These are phyloP conservation scores for Diadema setosum DNA, from an alignment of 35 echinoderm and acorn worm genomes.

Conservation along the genomic window DNA sequence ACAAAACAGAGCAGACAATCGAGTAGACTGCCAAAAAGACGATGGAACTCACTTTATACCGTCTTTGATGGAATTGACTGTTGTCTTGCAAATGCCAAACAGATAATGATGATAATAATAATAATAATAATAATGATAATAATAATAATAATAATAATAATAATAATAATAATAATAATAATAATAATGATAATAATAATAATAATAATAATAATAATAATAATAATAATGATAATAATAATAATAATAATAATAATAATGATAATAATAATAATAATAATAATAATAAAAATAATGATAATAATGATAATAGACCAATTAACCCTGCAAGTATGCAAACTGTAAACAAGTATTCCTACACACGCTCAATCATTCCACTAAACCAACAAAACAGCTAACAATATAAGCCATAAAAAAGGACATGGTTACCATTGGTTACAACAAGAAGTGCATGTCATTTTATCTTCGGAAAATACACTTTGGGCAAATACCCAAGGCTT, in stretches of 20 bases:
- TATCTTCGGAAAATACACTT: too few species aligned
- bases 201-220: background rate
- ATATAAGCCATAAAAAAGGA: too few species aligned
- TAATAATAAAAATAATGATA: background rate
- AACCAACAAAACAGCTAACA: too few species aligned
- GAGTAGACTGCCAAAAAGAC: background rate
- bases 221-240: background rate
- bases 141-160: background rate
- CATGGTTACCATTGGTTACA: too few species aligned
- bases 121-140: background rate
- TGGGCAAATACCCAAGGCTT: too few species aligned
- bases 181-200: background rate
- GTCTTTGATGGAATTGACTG: background rate
- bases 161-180: background rate
- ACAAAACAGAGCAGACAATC: too few species aligned
- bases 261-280: background rate
- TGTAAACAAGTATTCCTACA: too few species aligned
- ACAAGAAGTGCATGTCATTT: too few species aligned
- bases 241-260: too few species aligned
- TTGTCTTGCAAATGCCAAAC: background rate
- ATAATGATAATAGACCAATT: too few species aligned
- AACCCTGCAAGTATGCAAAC: too few species aligned
- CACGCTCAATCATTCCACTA: too few species aligned
- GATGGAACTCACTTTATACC: background rate
- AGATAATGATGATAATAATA: background rate